phyloP scores from a whole-genome alignment of 2,113 vertebrate genomes.

The Sterrhoptilus dennistouni region DNA sequence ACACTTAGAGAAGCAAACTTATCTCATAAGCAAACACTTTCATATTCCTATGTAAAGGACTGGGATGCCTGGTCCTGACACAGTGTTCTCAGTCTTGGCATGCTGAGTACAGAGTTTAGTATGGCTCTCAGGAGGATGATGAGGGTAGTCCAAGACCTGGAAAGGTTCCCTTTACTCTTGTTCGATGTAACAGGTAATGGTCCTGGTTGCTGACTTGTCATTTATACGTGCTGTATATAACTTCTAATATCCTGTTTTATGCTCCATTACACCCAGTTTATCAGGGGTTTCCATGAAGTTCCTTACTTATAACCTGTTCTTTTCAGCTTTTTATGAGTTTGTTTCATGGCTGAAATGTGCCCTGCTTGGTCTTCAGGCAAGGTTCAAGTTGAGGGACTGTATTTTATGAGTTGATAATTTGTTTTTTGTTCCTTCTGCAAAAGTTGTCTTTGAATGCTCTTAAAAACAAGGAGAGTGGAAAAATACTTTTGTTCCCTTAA shows the following conservation, averaged over 20 bases:
- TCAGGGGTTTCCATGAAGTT: neutral
- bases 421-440: neutral
- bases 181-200: neutral
- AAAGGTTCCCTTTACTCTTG: neutral
- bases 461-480: neutral
- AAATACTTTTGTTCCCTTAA: neutral
- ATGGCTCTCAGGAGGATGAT: neutral
- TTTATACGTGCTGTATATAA: neutral
- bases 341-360: neutral
- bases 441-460: neutral
- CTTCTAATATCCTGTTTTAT: neutral
- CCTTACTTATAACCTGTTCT: neutral
- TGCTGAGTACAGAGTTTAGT: neutral
- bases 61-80: neutral
- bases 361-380: neutral
- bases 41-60: neutral
- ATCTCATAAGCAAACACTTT: neutral
- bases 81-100: neutral
- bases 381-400: neutral
- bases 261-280: neutral
- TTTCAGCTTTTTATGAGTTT: neutral
- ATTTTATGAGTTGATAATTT: neutral
- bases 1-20: neutral
- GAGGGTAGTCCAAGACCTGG: neutral
- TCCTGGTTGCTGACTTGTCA: neutral